phyloP scores from a whole-genome alignment of 2,888 invertebrate species.

The Himalopsyche kuldschensis region DNA sequence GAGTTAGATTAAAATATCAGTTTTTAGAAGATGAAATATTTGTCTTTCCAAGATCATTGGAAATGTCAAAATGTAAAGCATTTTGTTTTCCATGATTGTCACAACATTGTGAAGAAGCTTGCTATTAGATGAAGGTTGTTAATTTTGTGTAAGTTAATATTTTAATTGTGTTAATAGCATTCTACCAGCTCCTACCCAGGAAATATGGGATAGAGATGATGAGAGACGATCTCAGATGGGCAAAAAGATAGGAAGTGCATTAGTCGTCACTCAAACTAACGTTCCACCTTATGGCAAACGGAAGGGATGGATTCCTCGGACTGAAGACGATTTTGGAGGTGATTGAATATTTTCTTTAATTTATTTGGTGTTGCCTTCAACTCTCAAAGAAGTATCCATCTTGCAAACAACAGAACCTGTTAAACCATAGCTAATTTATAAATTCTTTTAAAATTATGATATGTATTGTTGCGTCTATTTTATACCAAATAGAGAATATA shows the following conservation, averaged over 20 bases:
- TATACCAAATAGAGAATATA: no score
- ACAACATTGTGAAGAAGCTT: neutral
- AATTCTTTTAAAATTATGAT: no score
- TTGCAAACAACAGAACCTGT: no score
- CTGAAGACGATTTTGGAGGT: slow-evolving; percentile 71
- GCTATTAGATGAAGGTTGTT: neutral
- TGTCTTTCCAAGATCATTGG: no score
- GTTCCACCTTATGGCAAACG: slow-evolving; percentile 95
- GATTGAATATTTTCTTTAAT: slow-evolving; percentile 20
- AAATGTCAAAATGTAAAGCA: neutral
- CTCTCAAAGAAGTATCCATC: no score
- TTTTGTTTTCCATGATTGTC: neutral
- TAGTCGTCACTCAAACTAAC: slow-evolving; percentile 78
- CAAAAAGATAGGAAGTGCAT: slow-evolving; percentile 61
- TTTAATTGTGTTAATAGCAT: slow-evolving; percentile 60
- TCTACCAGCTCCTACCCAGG: slow-evolving; percentile 84
- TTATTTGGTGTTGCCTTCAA: neutral
- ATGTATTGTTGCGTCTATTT: no score
- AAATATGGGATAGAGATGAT: slow-evolving; percentile 87
- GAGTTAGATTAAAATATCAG: no score
- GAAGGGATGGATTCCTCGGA: slow-evolving; percentile 90
- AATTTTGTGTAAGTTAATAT: neutral
- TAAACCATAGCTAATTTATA: no score
- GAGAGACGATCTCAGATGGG: slow-evolving; percentile 62
- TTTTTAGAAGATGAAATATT: no score